Base-by-base conservation (phyloP, 2,888 invertebrate species). In the Aphelenchoides bicaudatus region DNA sequence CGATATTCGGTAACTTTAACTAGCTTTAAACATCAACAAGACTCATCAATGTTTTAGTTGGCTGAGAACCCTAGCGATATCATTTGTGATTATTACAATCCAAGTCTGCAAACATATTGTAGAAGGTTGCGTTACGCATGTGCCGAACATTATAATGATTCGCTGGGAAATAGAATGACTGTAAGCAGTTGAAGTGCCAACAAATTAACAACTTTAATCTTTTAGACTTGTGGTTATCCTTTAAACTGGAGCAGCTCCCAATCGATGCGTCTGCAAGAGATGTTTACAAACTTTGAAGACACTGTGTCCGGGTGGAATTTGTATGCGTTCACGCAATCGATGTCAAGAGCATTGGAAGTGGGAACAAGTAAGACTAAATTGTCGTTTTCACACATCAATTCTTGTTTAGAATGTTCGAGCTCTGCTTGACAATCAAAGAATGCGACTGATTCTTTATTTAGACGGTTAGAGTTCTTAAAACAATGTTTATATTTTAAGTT, bases 71-170 rank as follows among this genome's bases (percentile, higher is more conserved):
- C 69, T 29, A 78, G 78, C 58, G 76, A 79, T 25, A 90, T 98
- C 88, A 96, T 96, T 81, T 98, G 98, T 80, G 96, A 98, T 78
- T 90, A 88, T 80, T 94, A 88, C 82, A 94, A 93, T 81, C 61
- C 66, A 39, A 43, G 46, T 8, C 86, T 88, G 0, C 83, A 85
- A 2, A 93, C 93, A 0, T 98, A 96, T 78, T 98, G 98, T 81
- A 96, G 96, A 81, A 83, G 96, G 54, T 82, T 98, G 58, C 85
- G 91, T 68, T 92, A 96, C 0, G 85, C 98, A 67, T 98, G 98
- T 78, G 94, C 98, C 0, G 98, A 98, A 78, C 96, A 98, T 80
- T 90, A 89, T 74, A 94, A 93, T 2, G 55, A 51, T 21, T 23
- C 37, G n/a, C 23, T 51, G 2, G 52, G 52, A 21, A 38, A 37